Base-by-base conservation (phyloP, 2,113 vertebrate genomes). In the Triplophysa dalaica region DNA sequence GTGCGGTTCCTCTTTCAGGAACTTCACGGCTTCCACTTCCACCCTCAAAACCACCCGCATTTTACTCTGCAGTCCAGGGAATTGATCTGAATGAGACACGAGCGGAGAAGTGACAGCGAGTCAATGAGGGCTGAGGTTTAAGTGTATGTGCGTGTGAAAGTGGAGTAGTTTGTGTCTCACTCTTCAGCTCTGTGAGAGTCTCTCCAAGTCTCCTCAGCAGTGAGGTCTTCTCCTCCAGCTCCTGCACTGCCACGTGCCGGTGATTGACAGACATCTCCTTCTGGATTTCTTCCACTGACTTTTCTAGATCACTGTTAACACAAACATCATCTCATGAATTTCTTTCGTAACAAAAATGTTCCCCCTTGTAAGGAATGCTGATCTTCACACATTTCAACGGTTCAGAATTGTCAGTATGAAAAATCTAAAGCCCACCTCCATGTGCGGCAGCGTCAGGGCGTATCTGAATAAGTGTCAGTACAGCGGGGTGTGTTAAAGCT, bases 1-100 rank as follows among this genome's bases (percentile, higher is more conserved):
- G 88, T 96, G 97, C 0, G 97, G 97, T 88, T 99, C 98, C 86
- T 99, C 98, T 90, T 99, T 99, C 83, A 99, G 93, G 92, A 99
- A 99, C 80, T 99, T 99, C 50, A 99, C 97, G 0, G 97, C 97
- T 85, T 99, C 97, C 85, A 98, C 97, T 88, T 99, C 98, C 83
- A 98, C 97, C 3, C 98, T 91, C 72, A 99, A 94, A 86, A 99
- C 96, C 41, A 98, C 96, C 4, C 97, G 94, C 97, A 99, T 98
- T 92, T 98, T 98, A 92, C 97, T 99, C 91, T 99, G 98, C 87
- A 99, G 94, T 82, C 96, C 92, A 16, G 98, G 97, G 88, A 98
- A 99, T 86, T 99, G 96, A 90, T 97, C 98, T 99, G 87, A 13
- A 78, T 52, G 14, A 61, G 69, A 62, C 68, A 83, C 43, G 72